Evolutionary conservation across 1,140 invertebrate species (phyloP).

Genomic region (Drosophila rufa): DNA sequence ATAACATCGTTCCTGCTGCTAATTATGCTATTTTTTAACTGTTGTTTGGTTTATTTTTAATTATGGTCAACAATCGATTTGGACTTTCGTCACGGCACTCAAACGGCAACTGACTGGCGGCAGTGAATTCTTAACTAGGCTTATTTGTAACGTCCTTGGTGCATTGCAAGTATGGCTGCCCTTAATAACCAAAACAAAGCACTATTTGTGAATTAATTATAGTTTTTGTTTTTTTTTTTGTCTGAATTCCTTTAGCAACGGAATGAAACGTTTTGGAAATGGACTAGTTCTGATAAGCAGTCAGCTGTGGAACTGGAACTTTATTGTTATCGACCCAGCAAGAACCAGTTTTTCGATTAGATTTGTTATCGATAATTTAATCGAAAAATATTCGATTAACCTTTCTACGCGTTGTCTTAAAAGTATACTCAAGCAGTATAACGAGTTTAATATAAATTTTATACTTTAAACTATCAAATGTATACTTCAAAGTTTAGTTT

Average conservation of each 20-base stretch:
- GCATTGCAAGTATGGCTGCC: neutral
- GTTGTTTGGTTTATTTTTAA: slow-evolving; percentile 35
- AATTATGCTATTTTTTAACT: neutral
- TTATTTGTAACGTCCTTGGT: slow-evolving; percentile 8
- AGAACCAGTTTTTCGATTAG: too few species aligned
- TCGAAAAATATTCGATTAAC: too few species aligned
- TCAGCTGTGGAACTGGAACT: slow-evolving; percentile 26
- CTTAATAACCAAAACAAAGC: slow-evolving; percentile 2
- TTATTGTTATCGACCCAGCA: too few species aligned
- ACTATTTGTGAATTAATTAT: slow-evolving; percentile 2
- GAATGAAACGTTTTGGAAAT: slow-evolving; percentile 38
- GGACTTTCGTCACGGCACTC: slow-evolving; percentile 16
- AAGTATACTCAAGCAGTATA: too few species aligned
- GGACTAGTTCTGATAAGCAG: slow-evolving; percentile 21
- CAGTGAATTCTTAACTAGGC: slow-evolving; percentile 36
- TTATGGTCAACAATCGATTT: slow-evolving; percentile 47
- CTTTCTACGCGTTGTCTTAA: too few species aligned
- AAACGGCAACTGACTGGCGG: slow-evolving; percentile 5
- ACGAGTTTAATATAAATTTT: too few species aligned
- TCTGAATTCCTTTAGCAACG: slow-evolving; percentile 31
- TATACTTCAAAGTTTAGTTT: too few species aligned
- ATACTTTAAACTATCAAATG: too few species aligned
- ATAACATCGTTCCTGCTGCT: slow-evolving; percentile 2
- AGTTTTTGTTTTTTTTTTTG: slow-evolving; percentile 29
- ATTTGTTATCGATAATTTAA: too few species aligned